phyloP scores from a whole-genome alignment of 2,113 vertebrate species.

The Bolborhynchus lineola region DNA sequence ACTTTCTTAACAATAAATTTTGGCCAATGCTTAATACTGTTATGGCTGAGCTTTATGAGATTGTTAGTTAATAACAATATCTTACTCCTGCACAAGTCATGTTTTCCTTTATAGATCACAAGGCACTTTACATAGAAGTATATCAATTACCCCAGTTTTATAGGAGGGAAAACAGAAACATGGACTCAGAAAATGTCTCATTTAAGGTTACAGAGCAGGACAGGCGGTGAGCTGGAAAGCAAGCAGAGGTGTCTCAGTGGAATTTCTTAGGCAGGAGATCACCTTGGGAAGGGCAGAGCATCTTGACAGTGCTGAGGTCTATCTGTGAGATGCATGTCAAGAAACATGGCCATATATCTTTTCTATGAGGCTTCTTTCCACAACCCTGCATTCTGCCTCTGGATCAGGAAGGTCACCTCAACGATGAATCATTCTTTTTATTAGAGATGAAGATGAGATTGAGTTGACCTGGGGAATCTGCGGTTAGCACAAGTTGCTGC shows the following conservation, averaged over 20 bases:
- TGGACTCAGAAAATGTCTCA: background rate
- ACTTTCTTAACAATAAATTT: background rate
- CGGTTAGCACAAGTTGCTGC: background rate
- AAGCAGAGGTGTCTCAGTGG: background rate
- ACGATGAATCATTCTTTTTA: background rate
- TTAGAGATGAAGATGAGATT: conserved; percentile 4
- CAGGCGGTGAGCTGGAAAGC: background rate
- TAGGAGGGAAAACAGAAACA: background rate
- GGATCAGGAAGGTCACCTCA: background rate
- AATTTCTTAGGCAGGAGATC: background rate
- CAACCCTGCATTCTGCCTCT: background rate
- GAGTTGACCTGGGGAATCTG: background rate
- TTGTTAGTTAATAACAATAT: background rate
- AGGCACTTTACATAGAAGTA: background rate
- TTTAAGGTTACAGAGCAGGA: background rate
- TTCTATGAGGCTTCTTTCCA: background rate
- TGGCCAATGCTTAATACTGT: background rate
- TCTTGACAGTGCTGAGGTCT: background rate
- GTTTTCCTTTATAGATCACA: conserved; percentile 1
- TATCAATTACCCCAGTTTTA: background rate
- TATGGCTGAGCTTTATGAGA: background rate
- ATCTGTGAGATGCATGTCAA: background rate
- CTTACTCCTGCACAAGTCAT: background rate
- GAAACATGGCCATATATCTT: background rate
- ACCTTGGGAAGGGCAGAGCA: background rate